Evolutionary conservation across 1,140 invertebrate species (phyloP), one percentile per base, ranked within the genome.

Genomic region (Diorhabda carinulata): DNA sequence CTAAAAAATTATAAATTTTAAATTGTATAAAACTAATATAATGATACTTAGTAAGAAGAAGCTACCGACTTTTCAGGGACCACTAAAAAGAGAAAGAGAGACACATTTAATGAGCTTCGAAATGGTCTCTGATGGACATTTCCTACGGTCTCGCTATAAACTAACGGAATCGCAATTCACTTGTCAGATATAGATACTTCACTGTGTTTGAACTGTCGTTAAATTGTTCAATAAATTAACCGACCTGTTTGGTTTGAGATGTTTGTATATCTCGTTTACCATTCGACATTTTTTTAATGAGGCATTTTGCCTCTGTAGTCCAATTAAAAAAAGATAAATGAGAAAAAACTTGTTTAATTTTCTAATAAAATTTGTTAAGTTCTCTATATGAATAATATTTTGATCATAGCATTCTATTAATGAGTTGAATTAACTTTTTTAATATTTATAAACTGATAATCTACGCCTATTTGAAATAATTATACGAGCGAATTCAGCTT

Each of bases 21-120:
- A 25, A 25, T 25, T 25, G 25, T 25, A 25, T 25, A 25, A 25
- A 25, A 25, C 25, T 25, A 25, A 25, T 25, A 25, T 25, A 25
- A 25, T 1, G 25, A 25, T 25, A 25, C 47, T 71, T 68, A 69
- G 69, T 68, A 60, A 59, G 69, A 74, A 56, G 64, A 60, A 70
- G 67, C 63, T 58, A n/a, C 57, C 61, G 57, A 56, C 57, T 41
- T 63, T 69, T 64, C 40, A 41, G 61, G 61, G 61, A 41, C 43
- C 57, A 57, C 61, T 62, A 61, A 69, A 71, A 41, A 71, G 67
- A 59, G 69, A 68, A 41, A 45, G 63, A 64, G 65, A 72, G 71
- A 69, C 72, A 70, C 65, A 72, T 69, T 76, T 78, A 78, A 78
- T 78, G 76, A 78, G 76, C 67, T 72, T 74, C 76, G 74, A 73